Conservation (phyloP, 2,888 invertebrate species). For the Acanthosepion esculentum region DNA sequence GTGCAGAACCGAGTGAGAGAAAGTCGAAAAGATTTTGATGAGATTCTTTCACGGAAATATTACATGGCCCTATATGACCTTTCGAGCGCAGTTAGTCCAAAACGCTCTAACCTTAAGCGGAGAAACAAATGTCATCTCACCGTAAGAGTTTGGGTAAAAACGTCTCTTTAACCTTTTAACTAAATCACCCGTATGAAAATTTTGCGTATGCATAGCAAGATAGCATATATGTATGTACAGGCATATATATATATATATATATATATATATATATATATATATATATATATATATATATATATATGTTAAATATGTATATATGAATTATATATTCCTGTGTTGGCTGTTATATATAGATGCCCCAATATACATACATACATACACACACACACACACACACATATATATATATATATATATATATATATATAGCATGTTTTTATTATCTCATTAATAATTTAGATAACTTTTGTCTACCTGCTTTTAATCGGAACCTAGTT, state of each 20-base stretch:
- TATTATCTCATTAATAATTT: too few relatives aligned
- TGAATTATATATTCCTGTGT: too few relatives aligned
- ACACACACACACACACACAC: background rate
- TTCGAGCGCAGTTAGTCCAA: constrained; percentile 8
- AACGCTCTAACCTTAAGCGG: background rate
- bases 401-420: constrained; percentile 2
- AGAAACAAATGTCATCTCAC: constrained; percentile 8
- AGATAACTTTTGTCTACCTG: too few relatives aligned
- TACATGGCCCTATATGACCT: background rate
- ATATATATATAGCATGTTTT: background rate
- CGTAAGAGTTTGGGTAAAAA: background rate
- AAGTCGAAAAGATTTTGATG: background rate
- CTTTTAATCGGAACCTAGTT: too few relatives aligned
- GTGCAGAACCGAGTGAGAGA: background rate
- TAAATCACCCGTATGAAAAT: constrained; percentile 33
- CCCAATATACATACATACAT: background rate
- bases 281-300: background rate
- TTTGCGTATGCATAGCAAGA: background rate
- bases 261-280: background rate
- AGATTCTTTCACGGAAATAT: background rate
- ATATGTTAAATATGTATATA: too few relatives aligned
- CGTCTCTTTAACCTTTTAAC: constrained; percentile 4
- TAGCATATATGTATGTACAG: background rate
- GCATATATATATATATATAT: too few relatives aligned
- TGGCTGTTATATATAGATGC: too few relatives aligned